Conservation (phyloP, 2,888 invertebrate species). For the Neoscelio sp. region DNA sequence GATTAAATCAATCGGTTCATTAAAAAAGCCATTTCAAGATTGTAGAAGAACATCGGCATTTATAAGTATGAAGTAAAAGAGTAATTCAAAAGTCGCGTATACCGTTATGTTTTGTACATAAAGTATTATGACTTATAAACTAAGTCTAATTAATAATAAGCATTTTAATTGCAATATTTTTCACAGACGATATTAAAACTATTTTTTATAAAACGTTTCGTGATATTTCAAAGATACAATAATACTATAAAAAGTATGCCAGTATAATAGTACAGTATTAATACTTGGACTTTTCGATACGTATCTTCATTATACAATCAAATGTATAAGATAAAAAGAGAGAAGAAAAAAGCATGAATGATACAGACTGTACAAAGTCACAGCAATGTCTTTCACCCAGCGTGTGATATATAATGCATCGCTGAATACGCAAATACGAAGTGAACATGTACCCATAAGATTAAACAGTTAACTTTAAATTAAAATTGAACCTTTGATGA, state of each 20-base stretch:
- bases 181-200: too few relatives aligned
- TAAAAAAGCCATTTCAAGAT: conserved; percentile 20
- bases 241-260: conserved; percentile 3
- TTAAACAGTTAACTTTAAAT: conserved; percentile 18
- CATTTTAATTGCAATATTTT: too few relatives aligned
- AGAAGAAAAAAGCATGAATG: too few relatives aligned
- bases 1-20: conserved; percentile 13
- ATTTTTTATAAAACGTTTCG: not conserved
- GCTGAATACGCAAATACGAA: conserved; percentile 16
- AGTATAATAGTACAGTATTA: not conserved
- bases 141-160: too few relatives aligned
- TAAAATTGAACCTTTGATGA: too few relatives aligned
- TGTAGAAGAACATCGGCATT: not conserved
- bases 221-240: conserved; percentile 7
- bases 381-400: conserved; percentile 12
- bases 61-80: conserved; percentile 19
- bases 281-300: too few relatives aligned
- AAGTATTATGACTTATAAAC: too few relatives aligned
- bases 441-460: conserved; percentile 2
- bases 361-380: conserved; percentile 22
- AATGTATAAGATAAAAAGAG: too few relatives aligned
- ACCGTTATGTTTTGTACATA: too few relatives aligned
- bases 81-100: not conserved
- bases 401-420: conserved; percentile 15
- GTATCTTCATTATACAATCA: too few relatives aligned